These are phyloP conservation scores for Trinorchestia longiramus DNA, from an alignment of 1,140 invertebrate species.

Conservation along the genomic window DNA sequence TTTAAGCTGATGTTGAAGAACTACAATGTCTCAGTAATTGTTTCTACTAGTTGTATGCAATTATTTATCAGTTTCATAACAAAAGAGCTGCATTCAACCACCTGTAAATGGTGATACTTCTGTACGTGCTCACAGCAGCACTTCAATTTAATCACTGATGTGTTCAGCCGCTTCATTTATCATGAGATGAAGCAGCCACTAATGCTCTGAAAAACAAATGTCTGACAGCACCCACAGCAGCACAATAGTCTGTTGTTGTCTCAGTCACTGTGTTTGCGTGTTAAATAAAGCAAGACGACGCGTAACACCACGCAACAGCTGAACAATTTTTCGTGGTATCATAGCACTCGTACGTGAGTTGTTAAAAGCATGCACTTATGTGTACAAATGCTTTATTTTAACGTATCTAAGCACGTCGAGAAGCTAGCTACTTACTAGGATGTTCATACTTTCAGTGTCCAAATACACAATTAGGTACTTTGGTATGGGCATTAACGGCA, in stretches of 20 bases:
- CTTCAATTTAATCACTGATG: not conserved
- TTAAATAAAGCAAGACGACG: not conserved
- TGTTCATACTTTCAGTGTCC: not conserved
- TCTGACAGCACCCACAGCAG: not conserved
- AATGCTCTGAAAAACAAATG: not conserved
- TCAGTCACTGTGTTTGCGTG: not conserved
- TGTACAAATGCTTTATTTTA: not conserved
- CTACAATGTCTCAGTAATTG: not conserved
- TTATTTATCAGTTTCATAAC: not conserved
- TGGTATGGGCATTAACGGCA: not conserved
- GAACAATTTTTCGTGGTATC: not conserved
- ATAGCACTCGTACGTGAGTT: not conserved
- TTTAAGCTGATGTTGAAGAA: not conserved
- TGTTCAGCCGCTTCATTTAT: not conserved
- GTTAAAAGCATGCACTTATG: not conserved
- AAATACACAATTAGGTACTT: not conserved
- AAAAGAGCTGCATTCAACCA: not conserved
- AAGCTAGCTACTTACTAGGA: too few relatives aligned
- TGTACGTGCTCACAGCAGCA: not conserved
- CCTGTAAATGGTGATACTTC: not conserved
- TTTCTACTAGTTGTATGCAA: not conserved
- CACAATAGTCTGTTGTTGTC: not conserved
- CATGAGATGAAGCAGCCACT: not conserved
- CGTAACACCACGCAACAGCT: too few relatives aligned
- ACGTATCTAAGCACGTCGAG: not conserved